Evolutionary conservation across 2,113 vertebrate genomes (phyloP), one percentile per base, ranked within the genome.

Genomic region (Xenopus borealis): DNA sequence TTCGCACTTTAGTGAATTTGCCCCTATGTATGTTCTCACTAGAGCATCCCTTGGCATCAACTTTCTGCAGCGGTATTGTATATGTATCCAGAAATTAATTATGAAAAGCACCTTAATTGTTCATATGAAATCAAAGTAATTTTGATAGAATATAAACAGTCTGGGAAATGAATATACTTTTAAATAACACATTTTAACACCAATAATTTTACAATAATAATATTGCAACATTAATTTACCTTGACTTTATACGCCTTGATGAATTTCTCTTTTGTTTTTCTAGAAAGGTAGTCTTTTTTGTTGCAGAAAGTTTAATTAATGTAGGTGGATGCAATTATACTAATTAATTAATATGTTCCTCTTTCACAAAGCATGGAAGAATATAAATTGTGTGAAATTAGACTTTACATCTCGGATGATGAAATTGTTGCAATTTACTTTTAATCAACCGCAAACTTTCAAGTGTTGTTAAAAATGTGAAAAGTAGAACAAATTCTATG

Each of bases 291-390:
- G 53, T 55, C 53, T 55, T 27, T 27, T 27, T 16, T n/a, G 4
- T 16, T 5, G 12, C 17, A n/a, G 53, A 55, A 55, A 55, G 2
- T 16, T 55, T 55, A 55, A 55, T 55, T 55, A 55, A 18, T 18
- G 53, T 18, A 55, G 53, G 7, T 55, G 53, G 17, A 55, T 55
- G 17, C 53, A 55, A 55, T 55, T 55, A 55, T n/a, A 55, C 17
- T 55, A 55, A n/a, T 55, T 55, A 55, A 55, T 55, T 55, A 55
- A 55, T 55, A n/a, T 55, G 53, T 55, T 55, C 53, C 53, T 55
- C 17, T n/a, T 16, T n/a, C 3, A 16, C 53, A 55, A n/a, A 55
- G 17, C 13, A 55, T 8, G 53, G 12, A 55, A 12, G 17, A 55
- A 17, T 18, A 55, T n/a, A 16, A 55, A 55, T n/a, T 55, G 53